Base-by-base conservation (phyloP, 1,140 invertebrate genomes). In the Aphis gossypii region DNA sequence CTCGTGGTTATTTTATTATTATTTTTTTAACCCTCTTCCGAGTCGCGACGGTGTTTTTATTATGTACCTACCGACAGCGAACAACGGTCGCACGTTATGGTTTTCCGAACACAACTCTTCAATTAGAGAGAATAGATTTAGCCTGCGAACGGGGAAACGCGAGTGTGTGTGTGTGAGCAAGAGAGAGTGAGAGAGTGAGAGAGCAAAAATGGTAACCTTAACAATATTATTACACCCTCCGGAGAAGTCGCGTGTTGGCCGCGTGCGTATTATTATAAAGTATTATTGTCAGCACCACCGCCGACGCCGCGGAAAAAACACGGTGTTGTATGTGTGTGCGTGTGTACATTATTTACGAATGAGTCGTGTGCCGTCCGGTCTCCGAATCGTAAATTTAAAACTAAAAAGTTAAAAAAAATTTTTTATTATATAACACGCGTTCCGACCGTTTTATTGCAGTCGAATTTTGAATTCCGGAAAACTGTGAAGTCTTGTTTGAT, bases 101-200 rank as follows among this genome's bases (percentile, higher is more conserved):
- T 86, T 84, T 93, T 44, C 35, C 92, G 38, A 93, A 93, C 92
- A 93, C 92, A 86, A 93, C 92, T 93, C 92, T 93, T 93, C 92
- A 93, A 93, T 93, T 93, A 93, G 92, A 93, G 92, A 93, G 92
- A 84, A 92, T 92, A 92, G 91, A 92, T 92, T 92, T 92, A 21
- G 68, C n/a, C 48, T 14, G 48, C 86, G 48, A 3, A 60, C n/a
- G 89, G 23, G 56, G 51, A 60, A 30, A 41, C 23, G 56, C 14
- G 8, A 68, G 90, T 41, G 38, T 41, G 38, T 41, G 38, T 41
- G 38, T 41, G 38, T 41, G 30, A 23, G 23, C 76, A 41, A 41
- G 30, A 76, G 38, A 1, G 35, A 41, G 76, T 11, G 46, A 48
- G 21, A 23, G 48, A 54, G n/a, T 30, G 21, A 60, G 25, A 68